A percentile compares a stretch with the other conserved stretches of the same genome.
Evolutionary conservation across 2,797 vertebrate species (phyloP).

Genomic region (Taeniopygia guttata): DNA sequence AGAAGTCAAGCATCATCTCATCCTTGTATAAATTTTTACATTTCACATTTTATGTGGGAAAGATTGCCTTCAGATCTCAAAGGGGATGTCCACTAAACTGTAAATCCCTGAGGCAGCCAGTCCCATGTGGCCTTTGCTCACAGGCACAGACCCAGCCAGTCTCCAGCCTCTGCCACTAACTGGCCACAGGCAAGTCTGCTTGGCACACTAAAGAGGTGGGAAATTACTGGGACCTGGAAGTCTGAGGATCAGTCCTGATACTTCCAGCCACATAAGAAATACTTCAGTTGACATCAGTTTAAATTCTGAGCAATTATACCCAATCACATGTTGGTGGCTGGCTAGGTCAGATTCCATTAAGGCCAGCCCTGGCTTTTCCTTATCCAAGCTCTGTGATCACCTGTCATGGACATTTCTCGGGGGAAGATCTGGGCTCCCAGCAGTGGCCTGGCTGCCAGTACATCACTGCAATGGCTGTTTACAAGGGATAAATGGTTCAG

Average conservation of each 20-base stretch:
- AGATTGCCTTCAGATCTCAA: neutral
- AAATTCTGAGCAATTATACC: neutral
- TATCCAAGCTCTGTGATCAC: neutral
- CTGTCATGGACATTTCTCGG: neutral
- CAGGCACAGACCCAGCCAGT: rapidly evolving
- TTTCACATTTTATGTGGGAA: neutral
- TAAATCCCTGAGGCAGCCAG: rapidly evolving
- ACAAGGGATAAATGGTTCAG: neutral
- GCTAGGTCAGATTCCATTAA: neutral
- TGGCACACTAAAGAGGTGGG: neutral
- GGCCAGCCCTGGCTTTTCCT: neutral
- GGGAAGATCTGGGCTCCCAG: neutral
- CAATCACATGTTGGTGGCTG: neutral
- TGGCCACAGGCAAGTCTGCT: neutral
- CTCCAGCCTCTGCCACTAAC: neutral
- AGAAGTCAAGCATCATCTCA: neutral
- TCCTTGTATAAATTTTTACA: neutral
- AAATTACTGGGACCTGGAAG: neutral
- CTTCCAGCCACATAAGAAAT: neutral
- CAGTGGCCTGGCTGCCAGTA: neutral
- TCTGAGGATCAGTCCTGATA: neutral
- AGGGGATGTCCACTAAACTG: neutral
- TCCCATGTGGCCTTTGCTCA: rapidly evolving
- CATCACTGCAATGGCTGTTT: neutral
- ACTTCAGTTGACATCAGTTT: neutral